These are phyloP conservation scores for Paradisaea rubra DNA, from an alignment of 2,113 vertebrate species.

Conservation along the genomic window DNA sequence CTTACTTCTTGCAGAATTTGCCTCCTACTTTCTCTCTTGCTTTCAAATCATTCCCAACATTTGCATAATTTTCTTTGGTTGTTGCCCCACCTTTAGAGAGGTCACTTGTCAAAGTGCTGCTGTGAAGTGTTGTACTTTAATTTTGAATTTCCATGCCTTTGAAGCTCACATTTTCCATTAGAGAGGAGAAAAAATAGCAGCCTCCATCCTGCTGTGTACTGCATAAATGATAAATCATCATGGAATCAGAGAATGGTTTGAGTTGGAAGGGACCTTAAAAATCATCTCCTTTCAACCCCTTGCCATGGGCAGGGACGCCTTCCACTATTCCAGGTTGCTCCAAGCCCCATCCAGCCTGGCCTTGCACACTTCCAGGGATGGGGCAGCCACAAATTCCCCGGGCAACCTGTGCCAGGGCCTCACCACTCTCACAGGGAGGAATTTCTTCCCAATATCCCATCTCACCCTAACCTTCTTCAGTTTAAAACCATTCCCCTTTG, in stretches of 20 bases:
- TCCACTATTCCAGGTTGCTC: rapidly evolving
- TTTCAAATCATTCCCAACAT: background rate
- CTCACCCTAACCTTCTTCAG: background rate
- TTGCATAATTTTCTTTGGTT: background rate
- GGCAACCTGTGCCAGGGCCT: background rate
- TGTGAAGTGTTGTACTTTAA: rapidly evolving
- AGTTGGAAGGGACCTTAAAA: background rate
- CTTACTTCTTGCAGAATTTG: background rate
- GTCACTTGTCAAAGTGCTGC: background rate
- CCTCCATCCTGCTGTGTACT: background rate
- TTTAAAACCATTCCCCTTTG: background rate
- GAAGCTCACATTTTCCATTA: background rate
- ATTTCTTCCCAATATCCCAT: background rate
- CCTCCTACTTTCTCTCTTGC: background rate
- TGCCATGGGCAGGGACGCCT: background rate
- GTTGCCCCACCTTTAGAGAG: background rate
- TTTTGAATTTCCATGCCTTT: background rate
- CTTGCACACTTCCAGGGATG: background rate
- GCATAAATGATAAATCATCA: background rate
- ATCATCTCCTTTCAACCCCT: background rate
- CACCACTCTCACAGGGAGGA: background rate
- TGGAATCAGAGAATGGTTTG: background rate
- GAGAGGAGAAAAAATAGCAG: background rate
- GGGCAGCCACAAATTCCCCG: rapidly evolving
- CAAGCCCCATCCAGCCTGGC: background rate